Base-by-base conservation (phyloP, 2,113 vertebrate genomes). In the Chiloscyllium plagiosum region DNA sequence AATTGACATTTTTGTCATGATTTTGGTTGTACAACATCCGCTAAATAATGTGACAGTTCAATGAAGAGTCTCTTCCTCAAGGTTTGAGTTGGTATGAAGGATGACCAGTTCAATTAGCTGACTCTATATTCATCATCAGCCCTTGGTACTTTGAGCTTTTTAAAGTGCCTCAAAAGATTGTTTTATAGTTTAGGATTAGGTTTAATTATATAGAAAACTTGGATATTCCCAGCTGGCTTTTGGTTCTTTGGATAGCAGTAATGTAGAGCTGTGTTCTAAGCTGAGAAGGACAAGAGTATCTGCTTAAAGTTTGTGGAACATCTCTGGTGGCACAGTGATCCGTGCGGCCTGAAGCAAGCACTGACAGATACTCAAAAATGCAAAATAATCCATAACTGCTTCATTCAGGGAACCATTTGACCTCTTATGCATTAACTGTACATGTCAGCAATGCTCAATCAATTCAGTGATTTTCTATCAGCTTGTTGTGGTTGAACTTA, bases 41-140 rank as follows among this genome's bases (percentile, higher is more conserved):
- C 33, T n/a, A n/a, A 92, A 92, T 92, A 17, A 65, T 65, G 15
- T n/a, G 29, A n/a, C 52, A 94, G 90, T 37, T 2, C n/a, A 37
- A 66, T 33, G 2, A 94, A 68, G n/a, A 68, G n/a, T 33, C 52
- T n/a, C 26, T 90, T 90, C 15, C 29, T 29, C 87, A 19, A 90
- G 33, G 61, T 61, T 90, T 61, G 29, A 90, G 61, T 90, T 1
- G 61, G 37, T 6, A 61, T 65, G n/a, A 65, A 52, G 42, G 50
- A n/a, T 90, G 87, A 90, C 87, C 87, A 90, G 52, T 90, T 90
- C 87, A 90, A 90, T 90, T 26, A 90, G 52, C 33, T 29, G 33
- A 33, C 50, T 33, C 24, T 52, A 29, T 65, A 90, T 33, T 56
- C 26, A 15, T 29, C 87, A 65, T 61, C 52, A 29, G 29, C 4